Evolutionary conservation across 2,113 vertebrate genomes (phyloP), one percentile per base, ranked within the genome.

Genomic region (Apistogramma diplotaenia): DNA sequence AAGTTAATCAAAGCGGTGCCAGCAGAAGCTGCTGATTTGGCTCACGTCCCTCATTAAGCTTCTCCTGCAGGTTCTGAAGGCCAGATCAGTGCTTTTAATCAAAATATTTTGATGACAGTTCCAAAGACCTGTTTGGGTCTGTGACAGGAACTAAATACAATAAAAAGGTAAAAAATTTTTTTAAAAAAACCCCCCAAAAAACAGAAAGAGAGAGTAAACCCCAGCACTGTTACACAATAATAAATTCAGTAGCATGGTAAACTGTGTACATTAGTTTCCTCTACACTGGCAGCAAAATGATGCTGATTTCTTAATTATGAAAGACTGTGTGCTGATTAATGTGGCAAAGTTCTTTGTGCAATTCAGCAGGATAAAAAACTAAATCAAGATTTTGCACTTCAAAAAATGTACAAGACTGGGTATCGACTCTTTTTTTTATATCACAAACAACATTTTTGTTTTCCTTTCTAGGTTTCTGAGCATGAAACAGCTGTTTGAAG

Each of bases 11-110:
- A 40, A 70, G 15, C 43, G 57, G 46, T 56, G 70, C 31, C 12
- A 51, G 35, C 23, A 76, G n/a, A 56, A 60, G n/a, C 51, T 4
- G 2, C 29, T 31, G 16, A 59, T 31, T 58, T 65, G 70, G 51
- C 35, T 65, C 79, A 71, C 51, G 76, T 87, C 78, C 80, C 83
- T 86, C 82, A 85, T 84, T 80, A 70, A 70, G 65, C 65, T 49
- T 13, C 43, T 70, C 40, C 62, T 49, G 62, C 25, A 29, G 76
- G 81, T 71, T 70, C 54, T 37, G 19, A 55, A 71, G 59, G 57
- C 7, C 29, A 78, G 21, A 60, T 81, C 46, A 49, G 27, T 35
- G 16, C 18, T 60, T 55, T 54, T 43, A 74, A 78, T 76, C 54
- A 10, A 86, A 71, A 43, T 61, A 9, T 16, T 88, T 78, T 79